phyloP scores from a whole-genome alignment of 2,113 vertebrate species.

The Oceanodroma tethys region DNA sequence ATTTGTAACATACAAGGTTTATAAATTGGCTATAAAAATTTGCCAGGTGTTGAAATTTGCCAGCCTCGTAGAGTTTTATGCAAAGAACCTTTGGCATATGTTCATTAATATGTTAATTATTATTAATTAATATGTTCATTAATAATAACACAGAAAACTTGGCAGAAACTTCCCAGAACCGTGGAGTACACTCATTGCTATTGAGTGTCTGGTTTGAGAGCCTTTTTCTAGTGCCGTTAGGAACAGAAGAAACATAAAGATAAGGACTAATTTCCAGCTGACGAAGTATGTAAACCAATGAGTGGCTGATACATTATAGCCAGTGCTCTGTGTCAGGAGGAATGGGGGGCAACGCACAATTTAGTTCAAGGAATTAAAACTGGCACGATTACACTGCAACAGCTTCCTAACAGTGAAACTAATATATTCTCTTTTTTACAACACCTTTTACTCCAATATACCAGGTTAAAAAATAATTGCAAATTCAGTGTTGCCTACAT shows the following conservation, averaged over 20 bases:
- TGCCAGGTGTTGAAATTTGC: not conserved
- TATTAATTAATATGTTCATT: conserved; percentile 2
- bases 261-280: not conserved
- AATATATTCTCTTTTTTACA: not conserved
- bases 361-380: not conserved
- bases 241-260: not conserved
- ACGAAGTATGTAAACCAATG: not conserved
- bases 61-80: conserved; percentile 8
- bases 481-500: not conserved
- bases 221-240: not conserved
- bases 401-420: not conserved
- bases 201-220: not conserved
- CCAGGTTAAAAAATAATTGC: not conserved
- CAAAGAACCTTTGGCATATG: not conserved
- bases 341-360: not conserved
- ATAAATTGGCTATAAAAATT: conserved; percentile 23
- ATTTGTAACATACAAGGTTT: not conserved
- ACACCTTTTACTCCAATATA: not conserved
- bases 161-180: not conserved
- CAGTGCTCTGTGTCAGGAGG: not conserved
- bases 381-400: not conserved
- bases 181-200: not conserved
- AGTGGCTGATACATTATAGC: not conserved
- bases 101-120: conserved; percentile 7
- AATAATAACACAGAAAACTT: conserved; percentile 17